Evolutionary conservation across 2,888 invertebrate genomes (phyloP).

Genomic region (Tinea pellionella): DNA sequence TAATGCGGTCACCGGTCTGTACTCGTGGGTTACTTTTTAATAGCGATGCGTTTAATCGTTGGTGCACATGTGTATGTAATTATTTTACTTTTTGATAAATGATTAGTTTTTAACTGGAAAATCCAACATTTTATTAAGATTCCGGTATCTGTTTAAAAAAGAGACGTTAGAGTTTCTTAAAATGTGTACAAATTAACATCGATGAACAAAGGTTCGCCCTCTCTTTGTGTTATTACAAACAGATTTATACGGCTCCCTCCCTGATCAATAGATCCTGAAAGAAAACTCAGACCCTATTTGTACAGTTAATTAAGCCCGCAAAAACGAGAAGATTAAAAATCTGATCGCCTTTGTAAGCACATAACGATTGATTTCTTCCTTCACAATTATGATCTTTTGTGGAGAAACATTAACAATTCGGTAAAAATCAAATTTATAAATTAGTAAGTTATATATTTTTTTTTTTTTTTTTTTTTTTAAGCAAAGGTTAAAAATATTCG

Average conservation of each 20-base stretch:
- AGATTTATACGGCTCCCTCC: constrained; percentile 15
- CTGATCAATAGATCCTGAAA: constrained; percentile 18
- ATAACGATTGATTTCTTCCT: constrained; percentile 19
- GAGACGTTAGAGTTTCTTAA: background rate
- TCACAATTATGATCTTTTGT: background rate
- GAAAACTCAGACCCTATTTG: constrained; percentile 18
- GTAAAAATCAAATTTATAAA: background rate
- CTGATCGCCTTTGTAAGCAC: constrained; percentile 19
- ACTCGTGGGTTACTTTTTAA: constrained; percentile 25
- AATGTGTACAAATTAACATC: constrained; percentile 10
- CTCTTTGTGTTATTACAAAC: constrained; percentile 10
- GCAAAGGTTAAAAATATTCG: no score
- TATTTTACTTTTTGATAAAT: background rate
- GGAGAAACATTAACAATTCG: background rate
- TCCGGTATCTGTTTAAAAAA: background rate
- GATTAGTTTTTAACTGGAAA: background rate
- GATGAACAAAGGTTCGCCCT: constrained; percentile 9
- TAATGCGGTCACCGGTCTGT: constrained; percentile 61
- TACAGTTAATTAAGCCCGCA: constrained; percentile 20
- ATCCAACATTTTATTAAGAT: no score
- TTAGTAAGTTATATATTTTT: background rate
- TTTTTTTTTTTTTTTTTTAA: no score
- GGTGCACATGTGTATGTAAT: constrained; percentile 1
- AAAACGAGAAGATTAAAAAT: constrained; percentile 19
- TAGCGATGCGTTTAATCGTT: constrained; percentile 14